phyloP scores from a whole-genome alignment of 1,140 invertebrate species.

The Neotoxoptera formosana region DNA sequence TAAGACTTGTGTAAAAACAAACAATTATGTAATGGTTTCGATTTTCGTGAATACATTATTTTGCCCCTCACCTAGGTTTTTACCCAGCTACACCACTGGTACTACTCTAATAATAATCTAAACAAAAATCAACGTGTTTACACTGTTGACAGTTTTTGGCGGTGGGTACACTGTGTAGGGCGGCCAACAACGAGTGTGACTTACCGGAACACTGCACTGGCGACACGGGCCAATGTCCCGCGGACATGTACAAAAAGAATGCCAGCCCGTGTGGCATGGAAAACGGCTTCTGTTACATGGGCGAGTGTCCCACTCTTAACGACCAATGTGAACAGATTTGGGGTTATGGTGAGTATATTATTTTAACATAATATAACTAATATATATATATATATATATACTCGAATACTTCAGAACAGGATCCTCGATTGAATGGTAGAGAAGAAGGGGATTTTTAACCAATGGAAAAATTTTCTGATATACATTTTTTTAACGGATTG shows the following conservation, averaged over 20 bases:
- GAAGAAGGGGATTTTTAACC: not conserved
- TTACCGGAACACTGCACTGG: constrained; percentile 92
- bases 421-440: no score
- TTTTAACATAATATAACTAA: not conserved
- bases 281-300: constrained; percentile 87
- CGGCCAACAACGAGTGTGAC: constrained; percentile 90
- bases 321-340: constrained; percentile 90
- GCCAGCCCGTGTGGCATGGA: constrained; percentile 77
- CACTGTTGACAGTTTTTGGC: constrained; percentile 72
- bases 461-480: not conserved
- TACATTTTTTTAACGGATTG: not conserved
- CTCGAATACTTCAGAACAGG: not conserved
- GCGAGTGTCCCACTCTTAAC: constrained; percentile 85
- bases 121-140: not conserved
- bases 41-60: no score
- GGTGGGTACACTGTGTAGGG: constrained; percentile 80
- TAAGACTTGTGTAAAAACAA: no score
- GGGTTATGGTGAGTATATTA: constrained; percentile 72
- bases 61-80: not conserved
- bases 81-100: not conserved
- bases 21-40: no score
- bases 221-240: constrained; percentile 83
- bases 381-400: not conserved
- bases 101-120: not conserved
- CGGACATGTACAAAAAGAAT: constrained; percentile 89